Percentiles rank a stretch among this genome's conserved stretches.
Conservation (phyloP, 2,797 vertebrate genomes). For the Menidia menidia region DNA sequence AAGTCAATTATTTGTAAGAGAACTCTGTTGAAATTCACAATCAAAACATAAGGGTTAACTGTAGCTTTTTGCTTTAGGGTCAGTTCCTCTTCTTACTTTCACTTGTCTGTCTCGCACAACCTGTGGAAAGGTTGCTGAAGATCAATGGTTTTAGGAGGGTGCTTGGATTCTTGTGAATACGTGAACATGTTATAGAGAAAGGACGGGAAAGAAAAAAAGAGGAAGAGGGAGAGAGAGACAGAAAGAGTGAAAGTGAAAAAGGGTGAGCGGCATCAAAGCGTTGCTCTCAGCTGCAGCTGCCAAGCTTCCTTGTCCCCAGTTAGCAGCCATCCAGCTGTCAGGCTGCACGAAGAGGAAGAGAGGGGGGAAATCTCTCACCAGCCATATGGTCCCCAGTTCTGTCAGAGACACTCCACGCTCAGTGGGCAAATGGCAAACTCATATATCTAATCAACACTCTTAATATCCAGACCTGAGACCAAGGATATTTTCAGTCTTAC, state of each 20-base stretch:
- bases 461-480: slow-evolving; percentile 86
- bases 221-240: slow-evolving; percentile 31
- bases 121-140: slow-evolving; percentile 87
- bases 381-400: slow-evolving; percentile 93
- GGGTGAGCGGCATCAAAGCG: slow-evolving; percentile 86
- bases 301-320: slow-evolving; percentile 89
- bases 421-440: slow-evolving; percentile 88
- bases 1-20: neutral
- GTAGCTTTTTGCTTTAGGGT: neutral
- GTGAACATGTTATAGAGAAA: slow-evolving; percentile 30
- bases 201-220: slow-evolving; percentile 43
- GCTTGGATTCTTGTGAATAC: slow-evolving; percentile 8
- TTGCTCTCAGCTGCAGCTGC: slow-evolving; percentile 92
- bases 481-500: slow-evolving; percentile 73
- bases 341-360: slow-evolving; percentile 85
- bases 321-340: slow-evolving; percentile 90
- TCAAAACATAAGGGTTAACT: neutral
- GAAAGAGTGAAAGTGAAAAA: slow-evolving; percentile 65
- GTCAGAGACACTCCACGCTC: slow-evolving; percentile 84
- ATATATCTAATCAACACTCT: slow-evolving; percentile 86
- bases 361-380: slow-evolving; percentile 91
- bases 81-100: slow-evolving; percentile 10
- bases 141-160: slow-evolving; percentile 64
- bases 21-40: too few relatives aligned
- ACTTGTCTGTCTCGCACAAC: slow-evolving; percentile 66